Conservation (phyloP, 2,797 vertebrate species). For the Acridotheres tristis region DNA sequence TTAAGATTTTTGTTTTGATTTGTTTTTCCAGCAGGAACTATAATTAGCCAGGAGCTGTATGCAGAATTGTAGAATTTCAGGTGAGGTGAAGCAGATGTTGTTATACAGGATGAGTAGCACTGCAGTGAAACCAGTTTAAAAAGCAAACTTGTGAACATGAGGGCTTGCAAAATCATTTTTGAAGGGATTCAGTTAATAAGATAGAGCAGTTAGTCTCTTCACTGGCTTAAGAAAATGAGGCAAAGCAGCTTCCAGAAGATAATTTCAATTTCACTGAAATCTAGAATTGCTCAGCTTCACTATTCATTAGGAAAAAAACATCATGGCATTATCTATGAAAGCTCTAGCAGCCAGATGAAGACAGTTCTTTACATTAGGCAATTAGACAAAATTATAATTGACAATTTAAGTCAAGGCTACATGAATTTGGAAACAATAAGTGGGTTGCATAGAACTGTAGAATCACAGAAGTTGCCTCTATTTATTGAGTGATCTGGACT, state of each 20-base stretch:
- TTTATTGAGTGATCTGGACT: background rate
- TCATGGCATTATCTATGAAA: background rate
- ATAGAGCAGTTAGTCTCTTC: background rate
- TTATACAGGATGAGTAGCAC: background rate
- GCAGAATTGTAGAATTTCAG: background rate
- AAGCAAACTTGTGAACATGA: background rate
- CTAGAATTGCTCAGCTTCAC: background rate
- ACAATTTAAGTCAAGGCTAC: background rate
- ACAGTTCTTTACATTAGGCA: background rate
- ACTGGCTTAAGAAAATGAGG: background rate
- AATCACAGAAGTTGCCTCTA: background rate
- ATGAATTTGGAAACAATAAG: background rate
- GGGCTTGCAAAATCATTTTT: background rate
- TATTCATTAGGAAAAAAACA: background rate
- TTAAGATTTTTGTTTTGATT: background rate
- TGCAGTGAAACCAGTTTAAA: background rate
- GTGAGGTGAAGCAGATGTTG: background rate
- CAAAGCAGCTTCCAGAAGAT: background rate
- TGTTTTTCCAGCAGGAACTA: background rate
- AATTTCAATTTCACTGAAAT: conserved; percentile 8
- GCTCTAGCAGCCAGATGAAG: background rate
- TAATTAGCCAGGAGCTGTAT: background rate
- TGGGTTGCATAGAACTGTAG: background rate
- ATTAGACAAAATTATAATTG: background rate
- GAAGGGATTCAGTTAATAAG: background rate